These are phyloP conservation scores for Eueides isabella DNA, from an alignment of 1,140 invertebrate species.

Conservation along the genomic window DNA sequence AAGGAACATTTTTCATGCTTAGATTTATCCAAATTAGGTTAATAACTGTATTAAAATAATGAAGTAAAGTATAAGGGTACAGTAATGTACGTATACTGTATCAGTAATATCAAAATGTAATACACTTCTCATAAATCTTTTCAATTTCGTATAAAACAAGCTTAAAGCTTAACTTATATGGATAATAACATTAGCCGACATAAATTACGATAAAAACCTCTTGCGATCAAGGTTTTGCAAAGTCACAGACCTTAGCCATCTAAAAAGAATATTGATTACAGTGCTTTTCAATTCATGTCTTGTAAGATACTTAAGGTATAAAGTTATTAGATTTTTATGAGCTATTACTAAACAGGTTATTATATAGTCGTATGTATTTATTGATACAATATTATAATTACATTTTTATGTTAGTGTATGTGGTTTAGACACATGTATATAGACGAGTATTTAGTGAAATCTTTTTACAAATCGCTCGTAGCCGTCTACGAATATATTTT, in stretches of 20 bases:
- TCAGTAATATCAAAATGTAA: not conserved
- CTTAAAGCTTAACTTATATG: constrained; percentile 7
- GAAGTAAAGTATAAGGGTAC: not conserved
- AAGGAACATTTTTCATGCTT: too few species aligned
- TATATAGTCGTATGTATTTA: not conserved
- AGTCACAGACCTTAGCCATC: constrained; percentile 37
- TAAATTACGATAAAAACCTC: constrained; percentile 32
- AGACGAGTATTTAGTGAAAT: constrained; percentile 6
- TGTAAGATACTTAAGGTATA: constrained; percentile 15
- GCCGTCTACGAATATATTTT: constrained; percentile 48
- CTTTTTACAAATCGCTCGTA: constrained; percentile 22
- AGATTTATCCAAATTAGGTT: too few species aligned
- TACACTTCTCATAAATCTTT: constrained; percentile 1
- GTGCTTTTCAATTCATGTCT: constrained; percentile 20
- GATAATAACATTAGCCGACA: constrained; percentile 26
- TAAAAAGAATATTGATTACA: constrained; percentile 43
- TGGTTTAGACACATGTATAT: not conserved
- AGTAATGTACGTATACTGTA: not conserved
- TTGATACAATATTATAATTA: not conserved
- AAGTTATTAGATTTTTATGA: constrained; percentile 16
- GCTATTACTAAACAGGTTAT: too few species aligned
- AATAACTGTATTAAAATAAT: not conserved
- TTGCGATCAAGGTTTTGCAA: constrained; percentile 39
- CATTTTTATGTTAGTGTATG: not conserved
- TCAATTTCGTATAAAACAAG: constrained; percentile 18